A percentile compares a stretch with the other conserved stretches of the same genome.
Conservation (phyloP, 1,140 invertebrate genomes). For the Ridgeia piscesae region DNA sequence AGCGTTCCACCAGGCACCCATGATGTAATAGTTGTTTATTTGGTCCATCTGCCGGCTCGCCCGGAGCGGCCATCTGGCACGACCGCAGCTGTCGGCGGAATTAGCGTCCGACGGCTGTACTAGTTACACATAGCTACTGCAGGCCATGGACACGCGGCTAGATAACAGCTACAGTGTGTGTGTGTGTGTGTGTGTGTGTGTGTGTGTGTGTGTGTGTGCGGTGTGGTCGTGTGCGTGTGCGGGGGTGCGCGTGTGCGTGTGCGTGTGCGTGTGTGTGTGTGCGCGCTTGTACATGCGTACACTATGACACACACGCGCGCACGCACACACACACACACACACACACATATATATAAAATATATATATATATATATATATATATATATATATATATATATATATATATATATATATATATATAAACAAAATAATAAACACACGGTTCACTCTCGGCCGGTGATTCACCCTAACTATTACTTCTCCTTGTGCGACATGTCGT, state of each 20-base stretch:
- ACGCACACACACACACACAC: not conserved
- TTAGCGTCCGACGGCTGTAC: not conserved
- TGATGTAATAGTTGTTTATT: not conserved
- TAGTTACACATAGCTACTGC: not conserved
- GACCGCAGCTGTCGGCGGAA: not conserved
- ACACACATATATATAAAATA: not conserved
- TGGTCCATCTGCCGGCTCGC: not conserved
- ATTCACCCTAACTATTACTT: not conserved
- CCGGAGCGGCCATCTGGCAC: not conserved
- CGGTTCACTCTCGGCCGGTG: too few species aligned
- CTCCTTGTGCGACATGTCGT: not conserved
- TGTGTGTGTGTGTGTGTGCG: too few species aligned
- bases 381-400: not conserved
- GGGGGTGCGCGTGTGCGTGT: too few species aligned
- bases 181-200: too few species aligned
- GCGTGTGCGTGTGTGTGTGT: too few species aligned
- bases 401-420: too few species aligned
- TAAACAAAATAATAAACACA: too few species aligned
- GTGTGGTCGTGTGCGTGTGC: too few species aligned
- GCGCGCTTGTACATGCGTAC: too few species aligned
- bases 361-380: not conserved
- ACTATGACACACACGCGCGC: not conserved
- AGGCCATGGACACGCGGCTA: not conserved
- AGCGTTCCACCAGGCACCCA: not conserved
- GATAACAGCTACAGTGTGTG: not conserved